These are phyloP conservation scores for Myotis findleyi DNA, from an alignment of 2,797 vertebrate genomes.

Conservation along the genomic window DNA sequence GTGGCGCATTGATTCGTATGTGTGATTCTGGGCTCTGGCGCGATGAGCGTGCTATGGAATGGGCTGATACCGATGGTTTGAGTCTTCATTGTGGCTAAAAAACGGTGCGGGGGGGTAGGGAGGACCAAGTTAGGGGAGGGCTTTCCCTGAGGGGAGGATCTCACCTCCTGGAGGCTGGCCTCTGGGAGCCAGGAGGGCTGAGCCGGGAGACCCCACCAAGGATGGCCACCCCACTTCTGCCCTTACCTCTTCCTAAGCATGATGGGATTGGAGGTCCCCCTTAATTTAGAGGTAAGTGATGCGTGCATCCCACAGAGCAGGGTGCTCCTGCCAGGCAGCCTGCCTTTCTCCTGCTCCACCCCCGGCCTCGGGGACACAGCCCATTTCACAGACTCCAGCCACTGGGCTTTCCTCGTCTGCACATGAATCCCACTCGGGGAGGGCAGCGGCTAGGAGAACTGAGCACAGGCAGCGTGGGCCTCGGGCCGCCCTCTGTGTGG, in stretches of 20 bases:
- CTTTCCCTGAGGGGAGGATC: neutral
- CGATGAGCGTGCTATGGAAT: fast-evolving
- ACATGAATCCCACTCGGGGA: fast-evolving
- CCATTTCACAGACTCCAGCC: neutral
- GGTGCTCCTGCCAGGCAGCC: neutral
- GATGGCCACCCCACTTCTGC: no score
- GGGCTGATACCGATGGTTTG: neutral
- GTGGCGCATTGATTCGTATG: fast-evolving
- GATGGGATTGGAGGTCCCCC: neutral
- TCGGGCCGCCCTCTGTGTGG: neutral
- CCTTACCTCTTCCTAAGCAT: neutral
- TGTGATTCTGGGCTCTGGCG: neutral
- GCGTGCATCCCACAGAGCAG: neutral
- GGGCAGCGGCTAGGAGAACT: neutral
- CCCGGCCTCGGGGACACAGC: neutral
- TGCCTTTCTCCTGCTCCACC: neutral
- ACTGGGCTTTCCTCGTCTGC: neutral
- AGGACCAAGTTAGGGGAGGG: no score
- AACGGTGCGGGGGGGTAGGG: fast-evolving
- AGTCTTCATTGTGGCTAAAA: neutral
- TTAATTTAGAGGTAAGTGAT: neutral
- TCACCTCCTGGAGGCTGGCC: neutral
- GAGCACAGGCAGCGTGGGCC: neutral
- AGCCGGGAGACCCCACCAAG: neutral
- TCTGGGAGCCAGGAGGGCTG: neutral